Conservation (phyloP, 2,888 invertebrate genomes). For the Ariolimax columbianus region DNA sequence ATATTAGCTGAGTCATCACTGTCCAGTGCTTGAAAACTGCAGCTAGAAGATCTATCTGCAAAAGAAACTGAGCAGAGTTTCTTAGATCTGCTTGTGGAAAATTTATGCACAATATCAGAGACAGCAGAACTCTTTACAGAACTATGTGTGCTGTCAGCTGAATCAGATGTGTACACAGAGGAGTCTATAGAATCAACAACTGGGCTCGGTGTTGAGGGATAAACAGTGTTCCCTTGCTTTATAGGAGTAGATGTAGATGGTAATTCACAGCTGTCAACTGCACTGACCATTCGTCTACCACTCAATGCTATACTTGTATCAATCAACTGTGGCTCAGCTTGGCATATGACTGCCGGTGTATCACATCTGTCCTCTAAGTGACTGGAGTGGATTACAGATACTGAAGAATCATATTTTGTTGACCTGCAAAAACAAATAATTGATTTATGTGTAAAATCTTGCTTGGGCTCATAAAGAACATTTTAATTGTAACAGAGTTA, state of each 20-base stretch:
- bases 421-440: slow-evolving; percentile 6
- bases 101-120: background rate
- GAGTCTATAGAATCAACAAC: background rate
- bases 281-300: background rate
- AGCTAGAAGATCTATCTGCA: background rate
- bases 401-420: background rate
- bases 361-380: background rate
- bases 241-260: slow-evolving; percentile 40
- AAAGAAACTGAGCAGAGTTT: background rate
- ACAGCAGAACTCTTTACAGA: background rate
- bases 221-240: slow-evolving; percentile 7
- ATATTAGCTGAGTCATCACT: slow-evolving; percentile 6
- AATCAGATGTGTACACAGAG: background rate
- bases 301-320: background rate
- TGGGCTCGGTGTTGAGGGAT: background rate
- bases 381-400: background rate
- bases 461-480: too few relatives aligned
- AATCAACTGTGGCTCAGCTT: background rate
- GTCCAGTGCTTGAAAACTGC: background rate
- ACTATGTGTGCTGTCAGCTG: slow-evolving; percentile 5
- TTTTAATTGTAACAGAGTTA: too few relatives aligned
- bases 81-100: background rate
- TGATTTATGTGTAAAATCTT: background rate
- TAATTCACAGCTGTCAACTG: background rate
- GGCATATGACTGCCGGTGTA: background rate